These are phyloP conservation scores for Ceratina japonica DNA, from an alignment of 1,140 invertebrate genomes.

Conservation along the genomic window DNA sequence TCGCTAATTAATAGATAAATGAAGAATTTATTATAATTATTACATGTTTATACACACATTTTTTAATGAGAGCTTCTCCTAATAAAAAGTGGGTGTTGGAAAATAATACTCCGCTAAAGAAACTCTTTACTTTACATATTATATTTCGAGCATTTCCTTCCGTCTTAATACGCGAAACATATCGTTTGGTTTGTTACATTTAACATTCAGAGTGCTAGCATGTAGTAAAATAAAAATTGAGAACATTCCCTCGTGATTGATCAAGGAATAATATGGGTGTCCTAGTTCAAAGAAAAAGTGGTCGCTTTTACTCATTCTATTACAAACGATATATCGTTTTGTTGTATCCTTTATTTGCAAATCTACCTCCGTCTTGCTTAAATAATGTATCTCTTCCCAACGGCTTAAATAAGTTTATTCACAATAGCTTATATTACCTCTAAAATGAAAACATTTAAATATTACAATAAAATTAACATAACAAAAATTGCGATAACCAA, in stretches of 20 bases:
- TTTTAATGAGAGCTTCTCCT: too few species aligned
- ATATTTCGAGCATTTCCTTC: slow-evolving; percentile 2
- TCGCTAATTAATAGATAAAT: too few species aligned
- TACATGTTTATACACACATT: too few species aligned
- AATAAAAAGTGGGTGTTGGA: neutral
- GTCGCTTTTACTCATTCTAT: neutral
- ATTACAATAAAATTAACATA: slow-evolving; percentile 42
- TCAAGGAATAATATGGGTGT: too few species aligned
- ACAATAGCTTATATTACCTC: slow-evolving; percentile 16
- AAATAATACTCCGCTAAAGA: slow-evolving; percentile 7
- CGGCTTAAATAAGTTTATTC: slow-evolving; percentile 23
- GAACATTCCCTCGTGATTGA: neutral
- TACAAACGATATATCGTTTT: slow-evolving; percentile 8
- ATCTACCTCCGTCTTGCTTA: slow-evolving; percentile 5
- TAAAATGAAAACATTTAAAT: slow-evolving; percentile 24
- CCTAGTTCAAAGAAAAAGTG: neutral
- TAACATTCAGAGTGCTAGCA: slow-evolving; percentile 7
- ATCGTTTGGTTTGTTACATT: neutral
- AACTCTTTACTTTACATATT: slow-evolving; percentile 25
- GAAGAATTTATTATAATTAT: too few species aligned
- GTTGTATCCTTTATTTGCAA: slow-evolving; percentile 10
- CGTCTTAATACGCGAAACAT: slow-evolving; percentile 2
- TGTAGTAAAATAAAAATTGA: slow-evolving; percentile 17
- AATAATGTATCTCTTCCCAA: slow-evolving; percentile 9
- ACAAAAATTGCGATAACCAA: slow-evolving; percentile 22